Evolutionary conservation across 2,888 invertebrate species (phyloP), one percentile per base, ranked within the genome.

Genomic region (Acanthococcus lagerstroemiae): DNA sequence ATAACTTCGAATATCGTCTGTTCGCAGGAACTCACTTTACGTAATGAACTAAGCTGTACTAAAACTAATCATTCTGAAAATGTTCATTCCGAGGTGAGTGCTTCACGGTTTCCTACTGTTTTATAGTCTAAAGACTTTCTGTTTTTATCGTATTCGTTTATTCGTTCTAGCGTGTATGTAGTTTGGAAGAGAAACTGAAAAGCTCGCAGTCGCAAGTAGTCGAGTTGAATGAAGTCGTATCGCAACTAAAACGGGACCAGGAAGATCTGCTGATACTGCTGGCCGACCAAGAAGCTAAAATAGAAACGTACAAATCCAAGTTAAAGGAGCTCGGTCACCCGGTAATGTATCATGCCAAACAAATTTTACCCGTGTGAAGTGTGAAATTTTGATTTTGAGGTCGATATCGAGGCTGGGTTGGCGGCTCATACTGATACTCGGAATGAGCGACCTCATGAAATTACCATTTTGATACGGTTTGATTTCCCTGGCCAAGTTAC

Each of bases 211-310:
- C 48, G n/a, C 55, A 66, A 37, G 24, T 57, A 15, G 19, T 21
- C n/a, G 30, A 45, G 30, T 56, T 66, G 48, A 56, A 30, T 27
- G 57, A 57, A 17, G 54, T 30, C 1, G 27, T 57, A 12, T 50
- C 75, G 0, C 81, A 81, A 70, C 73, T 92, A 69, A 84, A 82
- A 73, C 90, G 86, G 74, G 96, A 97, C 73, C 95, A 96, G 76
- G 96, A 97, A 71, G 95, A 96, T 77, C 77, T 97, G 69, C 77
- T 97, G 66, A 88, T 90, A 73, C 77, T 97, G 67, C 79, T 97
- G 45, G 87, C 91, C 0, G 93, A 96, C 75, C 95, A 96, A 80
- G 95, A 86, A 72, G 74, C 76, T 54, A 88, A 87, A 76, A 77
- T 91, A 44, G 79, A 78, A 54, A 79, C 82, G 58, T 89, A 86